Conservation (phyloP, 1,140 invertebrate genomes). For the Euglossa dilemma region DNA sequence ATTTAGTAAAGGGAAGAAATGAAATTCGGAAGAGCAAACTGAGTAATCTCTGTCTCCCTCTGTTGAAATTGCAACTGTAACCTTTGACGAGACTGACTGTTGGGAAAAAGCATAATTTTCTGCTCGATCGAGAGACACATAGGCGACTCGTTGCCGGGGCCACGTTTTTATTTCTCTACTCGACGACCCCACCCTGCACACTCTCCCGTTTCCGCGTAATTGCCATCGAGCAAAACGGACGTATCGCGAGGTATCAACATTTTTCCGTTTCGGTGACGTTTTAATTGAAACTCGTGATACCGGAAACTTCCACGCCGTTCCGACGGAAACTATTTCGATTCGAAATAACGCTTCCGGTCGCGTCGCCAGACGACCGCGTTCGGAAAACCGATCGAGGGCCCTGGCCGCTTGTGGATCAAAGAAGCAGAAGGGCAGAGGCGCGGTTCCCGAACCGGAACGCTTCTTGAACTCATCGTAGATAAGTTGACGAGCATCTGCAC, state of each 20-base stretch:
- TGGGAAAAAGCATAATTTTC: constrained; percentile 49
- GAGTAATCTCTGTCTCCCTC: background rate
- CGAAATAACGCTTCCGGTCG: background rate
- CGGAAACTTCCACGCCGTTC: constrained; percentile 11
- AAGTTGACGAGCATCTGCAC: constrained; percentile 53
- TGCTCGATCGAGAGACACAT: background rate
- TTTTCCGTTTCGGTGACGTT: constrained; percentile 59
- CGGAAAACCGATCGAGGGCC: constrained; percentile 53
- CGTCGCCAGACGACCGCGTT: constrained; percentile 2
- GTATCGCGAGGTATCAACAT: constrained; percentile 36
- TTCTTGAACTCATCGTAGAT: constrained; percentile 59
- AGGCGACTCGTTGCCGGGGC: background rate
- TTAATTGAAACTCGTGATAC: constrained; percentile 47
- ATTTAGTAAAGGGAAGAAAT: too few relatives aligned
- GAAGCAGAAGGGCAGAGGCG: constrained; percentile 21
- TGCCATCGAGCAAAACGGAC: constrained; percentile 24
- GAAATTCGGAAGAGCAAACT: background rate
- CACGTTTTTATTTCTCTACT: constrained; percentile 21
- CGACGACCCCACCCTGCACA: too few relatives aligned
- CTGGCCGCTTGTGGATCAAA: constrained; percentile 56
- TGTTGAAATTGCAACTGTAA: background rate
- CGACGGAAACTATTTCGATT: background rate
- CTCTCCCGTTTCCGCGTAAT: constrained; percentile 21
- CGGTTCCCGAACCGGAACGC: constrained; percentile 3
- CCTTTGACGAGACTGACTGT: constrained; percentile 17